Conservation (phyloP, 2,797 vertebrate genomes). For the Eospalax fontanierii region DNA sequence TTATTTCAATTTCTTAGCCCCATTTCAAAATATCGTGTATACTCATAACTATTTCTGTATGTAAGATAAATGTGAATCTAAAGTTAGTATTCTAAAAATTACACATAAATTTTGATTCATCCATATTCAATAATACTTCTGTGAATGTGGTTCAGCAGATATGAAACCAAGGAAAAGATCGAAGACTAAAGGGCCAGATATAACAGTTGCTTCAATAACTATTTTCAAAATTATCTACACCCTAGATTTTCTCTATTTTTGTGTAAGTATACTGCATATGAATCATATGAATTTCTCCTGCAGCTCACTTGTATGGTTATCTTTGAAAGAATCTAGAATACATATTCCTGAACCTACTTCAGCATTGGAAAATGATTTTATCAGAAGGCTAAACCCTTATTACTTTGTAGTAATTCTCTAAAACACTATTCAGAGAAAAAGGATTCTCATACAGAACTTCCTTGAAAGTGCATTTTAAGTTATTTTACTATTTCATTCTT, state of each 20-base stretch:
- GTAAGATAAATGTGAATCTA: background rate
- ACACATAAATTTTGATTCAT: background rate
- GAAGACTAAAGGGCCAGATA: background rate
- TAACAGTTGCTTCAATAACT: background rate
- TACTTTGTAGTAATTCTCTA: background rate
- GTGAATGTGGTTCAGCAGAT: background rate
- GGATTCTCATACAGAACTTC: background rate
- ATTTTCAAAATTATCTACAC: background rate
- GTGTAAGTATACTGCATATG: background rate
- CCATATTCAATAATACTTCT: background rate
- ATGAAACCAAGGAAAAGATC: background rate
- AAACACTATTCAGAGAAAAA: constrained; percentile 25
- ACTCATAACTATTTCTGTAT: background rate
- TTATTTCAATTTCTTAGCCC: background rate
- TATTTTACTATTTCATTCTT: background rate
- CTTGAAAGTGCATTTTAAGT: background rate
- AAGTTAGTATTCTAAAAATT: background rate
- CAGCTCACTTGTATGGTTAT: background rate
- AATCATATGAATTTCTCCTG: background rate
- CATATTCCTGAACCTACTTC: background rate
- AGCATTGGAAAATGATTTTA: background rate
- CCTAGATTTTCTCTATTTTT: background rate
- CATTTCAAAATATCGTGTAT: background rate
- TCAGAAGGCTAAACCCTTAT: background rate
- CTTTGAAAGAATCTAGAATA: background rate